Base-by-base conservation (phyloP, 2,113 vertebrate species). In the Megaceryle torquata region DNA sequence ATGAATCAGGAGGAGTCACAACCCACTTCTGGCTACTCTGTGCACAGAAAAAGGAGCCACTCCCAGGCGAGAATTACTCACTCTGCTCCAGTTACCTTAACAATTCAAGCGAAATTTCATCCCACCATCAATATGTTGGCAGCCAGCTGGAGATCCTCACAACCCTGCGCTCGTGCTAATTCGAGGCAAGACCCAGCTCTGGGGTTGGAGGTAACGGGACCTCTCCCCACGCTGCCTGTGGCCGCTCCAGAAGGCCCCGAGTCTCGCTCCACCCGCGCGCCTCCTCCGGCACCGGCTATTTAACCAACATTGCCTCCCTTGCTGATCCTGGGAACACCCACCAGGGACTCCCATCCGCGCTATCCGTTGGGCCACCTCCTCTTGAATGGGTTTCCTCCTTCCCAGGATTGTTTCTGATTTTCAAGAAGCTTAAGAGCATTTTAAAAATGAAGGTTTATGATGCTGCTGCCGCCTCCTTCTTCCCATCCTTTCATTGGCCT, bases 51-150 rank as follows among this genome's bases (percentile, higher is more conserved):
- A 74, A 92, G 93, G 91, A 95, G 89, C 48, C 33, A 63, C 70
- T 95, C 91, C 67, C 3, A 70, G 67, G 75, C 0, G 50, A 82
- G 91, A 85, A 91, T 96, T 95, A 80, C 95, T 97, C 95, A 92
- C 89, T 85, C 70, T 96, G 91, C 94, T 91, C 94, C 94, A 95
- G 87, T 89, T 96, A 95, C 95, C 89, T 89, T 64, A 92, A 92
- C 88, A 80, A 67, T 86, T 57, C 53, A 35, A 89, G 89, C 0
- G 2, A 59, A 72, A 88, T 29, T 56, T 57, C 95, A 95, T 93
- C 95, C 96, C 94, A 97, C 96, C 93, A 67, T 48, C 87, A 94
- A 69, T 89, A 89, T 95, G 95, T 9, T 65, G 82, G 89, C 91
- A 91, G 94, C 89, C 95, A 96, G 95, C 95, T 96, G 96, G 93